Conservation (phyloP, 1,140 invertebrate species). For the Homalodisca vitripennis region DNA sequence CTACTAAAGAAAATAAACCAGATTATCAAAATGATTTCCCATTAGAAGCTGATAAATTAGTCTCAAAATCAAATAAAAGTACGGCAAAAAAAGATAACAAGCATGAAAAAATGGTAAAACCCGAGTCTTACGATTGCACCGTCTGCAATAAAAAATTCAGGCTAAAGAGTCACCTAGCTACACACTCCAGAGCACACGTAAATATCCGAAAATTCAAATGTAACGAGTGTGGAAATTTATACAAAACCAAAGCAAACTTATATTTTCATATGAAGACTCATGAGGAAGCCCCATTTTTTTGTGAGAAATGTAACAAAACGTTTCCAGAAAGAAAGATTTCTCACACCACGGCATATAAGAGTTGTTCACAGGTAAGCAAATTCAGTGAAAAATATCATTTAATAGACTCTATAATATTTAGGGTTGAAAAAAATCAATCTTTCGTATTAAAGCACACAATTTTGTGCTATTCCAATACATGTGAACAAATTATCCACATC, state of each 20-base stretch:
- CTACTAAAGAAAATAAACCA: too few species aligned
- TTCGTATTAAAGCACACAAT: too few species aligned
- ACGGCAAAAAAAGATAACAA: too few species aligned
- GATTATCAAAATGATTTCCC: too few species aligned
- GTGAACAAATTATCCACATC: too few species aligned
- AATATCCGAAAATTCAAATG: slow-evolving; percentile 33
- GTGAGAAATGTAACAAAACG: slow-evolving; percentile 31
- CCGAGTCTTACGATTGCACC: slow-evolving; percentile 38
- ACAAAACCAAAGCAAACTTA: slow-evolving; percentile 32
- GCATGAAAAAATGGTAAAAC: too few species aligned
- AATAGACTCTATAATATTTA: too few species aligned
- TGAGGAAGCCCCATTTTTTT: slow-evolving; percentile 28
- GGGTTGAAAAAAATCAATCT: too few species aligned
- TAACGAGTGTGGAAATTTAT: slow-evolving; percentile 21
- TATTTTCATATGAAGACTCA: slow-evolving; percentile 31
- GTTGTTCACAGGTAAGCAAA: slow-evolving; percentile 29
- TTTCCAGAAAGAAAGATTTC: slow-evolving; percentile 25
- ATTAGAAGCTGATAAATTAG: too few species aligned
- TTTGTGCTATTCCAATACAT: too few species aligned
- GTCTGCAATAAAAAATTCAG: slow-evolving; percentile 47
- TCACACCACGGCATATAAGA: slow-evolving; percentile 30
- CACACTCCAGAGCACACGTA: slow-evolving; percentile 46
- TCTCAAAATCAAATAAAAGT: too few species aligned
- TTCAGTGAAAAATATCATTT: too few species aligned
- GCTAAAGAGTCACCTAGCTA: slow-evolving; percentile 41